Evolutionary conservation across 2,888 invertebrate genomes (phyloP).

Genomic region (Atrina japonica): DNA sequence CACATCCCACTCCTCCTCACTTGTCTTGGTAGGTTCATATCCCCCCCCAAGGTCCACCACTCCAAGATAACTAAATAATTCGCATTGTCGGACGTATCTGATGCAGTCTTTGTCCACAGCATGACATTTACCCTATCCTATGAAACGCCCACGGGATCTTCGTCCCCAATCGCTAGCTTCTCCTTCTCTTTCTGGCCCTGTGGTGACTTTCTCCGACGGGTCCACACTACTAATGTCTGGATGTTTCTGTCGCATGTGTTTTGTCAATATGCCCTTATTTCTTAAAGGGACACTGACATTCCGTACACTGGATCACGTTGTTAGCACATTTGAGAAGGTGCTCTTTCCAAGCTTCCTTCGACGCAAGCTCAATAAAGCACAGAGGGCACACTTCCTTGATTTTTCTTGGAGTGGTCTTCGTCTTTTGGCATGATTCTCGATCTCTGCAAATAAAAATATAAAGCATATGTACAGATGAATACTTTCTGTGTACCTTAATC

Average conservation of each 20-base stretch:
- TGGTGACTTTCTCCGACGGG: not conserved
- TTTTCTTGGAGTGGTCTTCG: conserved; percentile 18
- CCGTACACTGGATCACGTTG: conserved; percentile 11
- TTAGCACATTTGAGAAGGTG: conserved; percentile 13
- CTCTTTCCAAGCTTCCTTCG: not conserved
- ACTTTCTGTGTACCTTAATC: not conserved
- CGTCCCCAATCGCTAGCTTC: conserved; percentile 11
- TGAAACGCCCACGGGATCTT: conserved; percentile 4
- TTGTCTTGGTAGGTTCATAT: not conserved
- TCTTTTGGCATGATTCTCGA: conserved; percentile 1
- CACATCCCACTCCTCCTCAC: not conserved
- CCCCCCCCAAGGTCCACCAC: no score
- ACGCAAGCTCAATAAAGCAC: conserved; percentile 13
- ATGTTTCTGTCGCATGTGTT: conserved; percentile 22
- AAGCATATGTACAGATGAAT: not conserved
- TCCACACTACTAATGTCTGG: not conserved
- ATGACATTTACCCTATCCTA: not conserved
- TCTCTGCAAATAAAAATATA: not conserved
- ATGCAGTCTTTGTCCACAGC: not conserved
- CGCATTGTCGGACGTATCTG: not conserved
- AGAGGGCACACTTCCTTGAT: conserved; percentile 19
- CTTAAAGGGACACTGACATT: conserved; percentile 23
- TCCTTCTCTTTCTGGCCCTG: not conserved
- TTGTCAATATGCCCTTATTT: conserved; percentile 4
- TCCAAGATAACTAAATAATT: not conserved